Evolutionary conservation across 2,113 vertebrate species (phyloP).

Genomic region (Neogobius melanostomus): DNA sequence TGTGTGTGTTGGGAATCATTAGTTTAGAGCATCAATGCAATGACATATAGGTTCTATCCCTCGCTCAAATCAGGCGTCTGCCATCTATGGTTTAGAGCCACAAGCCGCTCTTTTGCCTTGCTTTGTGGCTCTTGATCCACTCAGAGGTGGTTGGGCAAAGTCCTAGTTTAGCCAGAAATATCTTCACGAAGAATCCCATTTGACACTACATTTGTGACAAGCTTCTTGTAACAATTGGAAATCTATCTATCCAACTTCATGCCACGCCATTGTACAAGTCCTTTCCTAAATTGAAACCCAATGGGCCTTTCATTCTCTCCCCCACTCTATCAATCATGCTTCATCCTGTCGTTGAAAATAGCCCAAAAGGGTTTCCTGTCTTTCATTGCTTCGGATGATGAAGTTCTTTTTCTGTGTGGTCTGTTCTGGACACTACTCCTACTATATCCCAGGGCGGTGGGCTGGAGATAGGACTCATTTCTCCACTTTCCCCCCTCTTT

Average conservation of each 20-base stretch:
- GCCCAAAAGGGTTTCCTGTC: constrained; percentile 28
- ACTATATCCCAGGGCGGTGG: constrained; percentile 16
- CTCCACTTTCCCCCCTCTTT: constrained; percentile 45
- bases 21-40: no score
- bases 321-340: constrained; percentile 20
- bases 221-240: background rate
- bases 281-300: constrained; percentile 18
- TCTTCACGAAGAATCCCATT: no score
- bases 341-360: constrained; percentile 13
- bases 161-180: no score
- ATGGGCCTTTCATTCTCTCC: constrained; percentile 33
- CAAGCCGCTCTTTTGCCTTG: no score
- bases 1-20: no score
- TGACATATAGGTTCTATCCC: no score
- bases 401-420: constrained; percentile 55
- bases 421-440: constrained; percentile 44
- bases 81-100: no score
- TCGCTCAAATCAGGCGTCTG: no score
- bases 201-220: no score
- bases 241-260: background rate
- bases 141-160: no score
- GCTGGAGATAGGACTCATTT: constrained; percentile 34
- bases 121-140: no score
- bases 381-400: constrained; percentile 37
- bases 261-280: constrained; percentile 15